Percentiles rank a stretch among this genome's conserved stretches.
Evolutionary conservation across 2,113 vertebrate genomes (phyloP).

Genomic region (Petaurus breviceps): DNA sequence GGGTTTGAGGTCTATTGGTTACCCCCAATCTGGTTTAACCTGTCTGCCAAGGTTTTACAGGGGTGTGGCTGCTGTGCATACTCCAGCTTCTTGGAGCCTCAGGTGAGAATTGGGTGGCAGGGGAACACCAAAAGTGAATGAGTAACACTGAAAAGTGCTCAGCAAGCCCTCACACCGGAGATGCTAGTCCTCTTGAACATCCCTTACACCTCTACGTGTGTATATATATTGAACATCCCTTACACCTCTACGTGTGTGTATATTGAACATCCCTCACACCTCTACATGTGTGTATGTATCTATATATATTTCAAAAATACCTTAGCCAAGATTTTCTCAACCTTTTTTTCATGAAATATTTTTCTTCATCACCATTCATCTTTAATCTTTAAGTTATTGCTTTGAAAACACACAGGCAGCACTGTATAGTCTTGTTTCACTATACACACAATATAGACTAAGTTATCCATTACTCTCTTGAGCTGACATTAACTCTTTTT

Average conservation of each 20-base stretch:
- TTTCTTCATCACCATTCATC: background rate
- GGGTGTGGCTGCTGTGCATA: background rate
- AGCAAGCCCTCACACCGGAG: too few relatives aligned
- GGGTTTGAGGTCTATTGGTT: background rate
- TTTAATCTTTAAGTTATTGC: background rate
- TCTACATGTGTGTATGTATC: too few relatives aligned
- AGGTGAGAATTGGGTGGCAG: background rate
- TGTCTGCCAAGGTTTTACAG: background rate
- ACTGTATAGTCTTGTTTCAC: background rate
- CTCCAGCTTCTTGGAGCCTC: too few relatives aligned
- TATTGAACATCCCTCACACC: too few relatives aligned
- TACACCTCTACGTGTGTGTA: too few relatives aligned
- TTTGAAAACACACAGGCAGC: background rate
- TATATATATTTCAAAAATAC: slow-evolving; percentile 47
- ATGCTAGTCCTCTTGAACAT: too few relatives aligned
- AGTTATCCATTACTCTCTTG: background rate
- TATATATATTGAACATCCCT: too few relatives aligned
- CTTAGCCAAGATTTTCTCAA: slow-evolving; percentile 44
- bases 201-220: background rate
- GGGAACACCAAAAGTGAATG: too few relatives aligned
- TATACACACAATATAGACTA: too few relatives aligned
- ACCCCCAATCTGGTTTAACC: background rate
- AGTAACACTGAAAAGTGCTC: too few relatives aligned
- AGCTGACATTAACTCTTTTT: fast-evolving
- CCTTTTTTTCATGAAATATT: background rate